phyloP scores from a whole-genome alignment of 1,140 invertebrate species.

The Hesperophylax magnus region DNA sequence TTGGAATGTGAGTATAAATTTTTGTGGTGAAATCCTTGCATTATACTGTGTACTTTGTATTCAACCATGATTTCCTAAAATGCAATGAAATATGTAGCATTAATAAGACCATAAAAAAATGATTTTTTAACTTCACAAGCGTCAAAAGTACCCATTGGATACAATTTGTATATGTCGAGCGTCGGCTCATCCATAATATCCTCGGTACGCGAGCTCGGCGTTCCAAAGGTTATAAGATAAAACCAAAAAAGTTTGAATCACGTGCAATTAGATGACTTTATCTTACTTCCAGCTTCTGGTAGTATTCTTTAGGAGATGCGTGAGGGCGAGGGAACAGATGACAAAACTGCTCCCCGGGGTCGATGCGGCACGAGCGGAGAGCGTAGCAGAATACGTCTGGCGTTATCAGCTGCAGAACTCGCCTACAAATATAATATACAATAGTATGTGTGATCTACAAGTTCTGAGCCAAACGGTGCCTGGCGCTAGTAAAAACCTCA shows the following conservation, averaged over 20 bases:
- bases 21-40: constrained; percentile 23
- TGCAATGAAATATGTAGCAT: not conserved
- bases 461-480: too few species aligned
- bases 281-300: constrained; percentile 37
- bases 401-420: constrained; percentile 49
- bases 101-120: not conserved
- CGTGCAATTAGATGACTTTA: not conserved
- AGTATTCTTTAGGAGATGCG: constrained; percentile 16
- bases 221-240: not conserved
- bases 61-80: constrained; percentile 49
- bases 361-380: constrained; percentile 35
- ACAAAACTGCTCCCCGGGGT: constrained; percentile 50
- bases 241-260: not conserved
- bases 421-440: constrained; percentile 29
- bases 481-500: too few species aligned
- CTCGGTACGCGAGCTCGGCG: too few species aligned
- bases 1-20: constrained; percentile 15
- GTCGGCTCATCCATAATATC: too few species aligned
- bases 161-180: too few species aligned
- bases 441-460: too few species aligned
- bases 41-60: constrained; percentile 34
- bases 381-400: constrained; percentile 54
- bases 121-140: too few species aligned
- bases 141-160: too few species aligned
- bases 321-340: constrained; percentile 53